Conservation (phyloP, 2,113 vertebrate genomes). For the Neolamprologus variostigma region DNA sequence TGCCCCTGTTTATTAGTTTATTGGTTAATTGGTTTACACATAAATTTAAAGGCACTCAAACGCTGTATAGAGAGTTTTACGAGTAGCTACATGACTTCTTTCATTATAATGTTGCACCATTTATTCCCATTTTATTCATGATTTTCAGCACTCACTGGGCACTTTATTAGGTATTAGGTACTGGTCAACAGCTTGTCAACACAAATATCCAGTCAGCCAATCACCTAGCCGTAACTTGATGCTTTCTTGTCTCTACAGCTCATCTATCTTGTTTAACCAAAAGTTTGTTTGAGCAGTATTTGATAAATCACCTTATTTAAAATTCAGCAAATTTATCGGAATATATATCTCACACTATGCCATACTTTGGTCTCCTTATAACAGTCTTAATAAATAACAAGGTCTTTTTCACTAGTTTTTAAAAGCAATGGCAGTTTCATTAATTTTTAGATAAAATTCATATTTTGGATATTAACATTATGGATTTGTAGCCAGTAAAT, state of each 20-base stretch:
- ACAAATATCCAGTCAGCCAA: not conserved
- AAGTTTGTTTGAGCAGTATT: not conserved
- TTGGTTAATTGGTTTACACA: not conserved
- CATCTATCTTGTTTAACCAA: not conserved
- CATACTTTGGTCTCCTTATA: not conserved
- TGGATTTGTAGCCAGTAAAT: not conserved
- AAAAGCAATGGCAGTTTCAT: no score
- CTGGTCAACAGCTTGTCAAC: not conserved
- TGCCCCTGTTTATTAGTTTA: not conserved
- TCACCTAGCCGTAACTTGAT: not conserved
- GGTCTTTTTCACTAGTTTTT: not conserved
- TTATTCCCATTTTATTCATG: conserved; percentile 46
- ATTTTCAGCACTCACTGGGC: not conserved
- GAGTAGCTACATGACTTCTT: not conserved
- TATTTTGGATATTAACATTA: not conserved
- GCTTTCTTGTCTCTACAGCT: not conserved
- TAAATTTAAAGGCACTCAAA: not conserved
- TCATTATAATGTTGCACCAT: conserved; percentile 24
- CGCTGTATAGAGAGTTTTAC: not conserved
- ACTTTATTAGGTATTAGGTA: not conserved
- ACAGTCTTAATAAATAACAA: not conserved
- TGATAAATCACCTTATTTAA: not conserved
- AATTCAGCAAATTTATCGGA: not conserved
- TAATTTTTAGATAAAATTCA: not conserved
- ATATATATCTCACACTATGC: not conserved